Percentiles rank a stretch among this genome's conserved stretches.
These are phyloP conservation scores for Ophonus ardosiacus DNA, from an alignment of 2,888 invertebrate species.

Conservation along the genomic window DNA sequence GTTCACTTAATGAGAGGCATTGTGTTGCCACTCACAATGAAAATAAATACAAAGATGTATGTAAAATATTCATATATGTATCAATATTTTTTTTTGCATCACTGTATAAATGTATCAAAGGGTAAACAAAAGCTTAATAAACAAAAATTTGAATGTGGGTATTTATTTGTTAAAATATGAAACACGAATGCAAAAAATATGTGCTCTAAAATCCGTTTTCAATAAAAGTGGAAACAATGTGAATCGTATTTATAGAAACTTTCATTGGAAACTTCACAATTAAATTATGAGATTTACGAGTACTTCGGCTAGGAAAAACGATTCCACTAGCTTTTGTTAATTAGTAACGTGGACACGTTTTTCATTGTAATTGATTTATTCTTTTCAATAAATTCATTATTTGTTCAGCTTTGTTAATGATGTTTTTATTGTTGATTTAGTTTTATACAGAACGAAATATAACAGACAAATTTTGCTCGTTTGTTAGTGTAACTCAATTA, in stretches of 20 bases:
- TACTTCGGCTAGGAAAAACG: not conserved
- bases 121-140: conserved; percentile 10
- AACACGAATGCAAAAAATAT: conserved; percentile 18
- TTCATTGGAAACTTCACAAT: not conserved
- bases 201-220: conserved; percentile 21
- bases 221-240: not conserved
- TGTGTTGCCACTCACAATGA: not conserved
- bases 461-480: not conserved
- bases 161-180: conserved; percentile 18
- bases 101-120: not conserved
- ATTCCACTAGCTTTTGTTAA: not conserved
- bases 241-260: conserved; percentile 28
- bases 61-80: not conserved
- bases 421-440: not conserved
- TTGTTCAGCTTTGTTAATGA: not conserved
- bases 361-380: not conserved
- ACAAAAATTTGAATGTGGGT: not conserved
- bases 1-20: not conserved
- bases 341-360: not conserved
- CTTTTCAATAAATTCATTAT: not conserved
- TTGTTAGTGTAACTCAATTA: too few species aligned
- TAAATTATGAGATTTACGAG: conserved; percentile 23
- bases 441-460: not conserved
- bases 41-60: not conserved
- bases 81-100: not conserved